Percentiles rank a stretch among this genome's conserved stretches.
These are phyloP conservation scores for Entomobrya proxima DNA, from an alignment of 2,888 invertebrate genomes.

Conservation along the genomic window DNA sequence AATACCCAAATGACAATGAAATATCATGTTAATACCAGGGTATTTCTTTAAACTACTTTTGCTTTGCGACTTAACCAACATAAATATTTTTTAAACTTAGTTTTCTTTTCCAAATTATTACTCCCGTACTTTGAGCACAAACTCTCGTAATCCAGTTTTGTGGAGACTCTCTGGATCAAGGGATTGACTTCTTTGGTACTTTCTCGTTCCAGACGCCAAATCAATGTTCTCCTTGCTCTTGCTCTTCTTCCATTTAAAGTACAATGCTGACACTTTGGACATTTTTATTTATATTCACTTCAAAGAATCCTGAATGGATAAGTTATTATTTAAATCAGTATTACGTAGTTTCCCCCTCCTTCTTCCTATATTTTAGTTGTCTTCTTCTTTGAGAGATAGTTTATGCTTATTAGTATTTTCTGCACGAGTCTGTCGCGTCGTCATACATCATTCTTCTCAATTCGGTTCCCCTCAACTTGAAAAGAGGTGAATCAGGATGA, in stretches of 20 bases:
- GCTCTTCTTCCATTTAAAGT: constrained; percentile 84
- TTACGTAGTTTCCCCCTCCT: neutral
- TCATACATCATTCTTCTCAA: constrained; percentile 9
- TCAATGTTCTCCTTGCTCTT: constrained; percentile 74
- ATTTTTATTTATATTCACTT: constrained; percentile 57
- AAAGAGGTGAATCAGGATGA: neutral
- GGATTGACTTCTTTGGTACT: constrained; percentile 83
- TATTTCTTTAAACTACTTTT: no score
- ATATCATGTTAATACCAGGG: constrained; percentile 24
- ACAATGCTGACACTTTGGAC: constrained; percentile 80
- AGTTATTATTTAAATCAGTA: neutral
- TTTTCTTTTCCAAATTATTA: constrained; percentile 15
- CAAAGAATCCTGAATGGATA: constrained; percentile 10
- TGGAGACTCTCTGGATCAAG: constrained; percentile 85
- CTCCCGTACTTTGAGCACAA: constrained; percentile 79
- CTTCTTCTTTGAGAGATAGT: neutral
- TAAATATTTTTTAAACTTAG: neutral
- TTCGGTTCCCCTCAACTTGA: neutral
- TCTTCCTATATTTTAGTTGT: neutral
- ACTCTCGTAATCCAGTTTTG: constrained; percentile 82
- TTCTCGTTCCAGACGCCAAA: constrained; percentile 53
- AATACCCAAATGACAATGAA: constrained; percentile 43
- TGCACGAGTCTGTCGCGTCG: constrained; percentile 6
- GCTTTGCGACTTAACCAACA: no score
- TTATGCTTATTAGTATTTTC: constrained; percentile 24